A percentile compares a stretch with the other conserved stretches of the same genome.
These are phyloP conservation scores for Eupithecia subumbrata DNA, from an alignment of 2,888 invertebrate genomes.

Conservation along the genomic window DNA sequence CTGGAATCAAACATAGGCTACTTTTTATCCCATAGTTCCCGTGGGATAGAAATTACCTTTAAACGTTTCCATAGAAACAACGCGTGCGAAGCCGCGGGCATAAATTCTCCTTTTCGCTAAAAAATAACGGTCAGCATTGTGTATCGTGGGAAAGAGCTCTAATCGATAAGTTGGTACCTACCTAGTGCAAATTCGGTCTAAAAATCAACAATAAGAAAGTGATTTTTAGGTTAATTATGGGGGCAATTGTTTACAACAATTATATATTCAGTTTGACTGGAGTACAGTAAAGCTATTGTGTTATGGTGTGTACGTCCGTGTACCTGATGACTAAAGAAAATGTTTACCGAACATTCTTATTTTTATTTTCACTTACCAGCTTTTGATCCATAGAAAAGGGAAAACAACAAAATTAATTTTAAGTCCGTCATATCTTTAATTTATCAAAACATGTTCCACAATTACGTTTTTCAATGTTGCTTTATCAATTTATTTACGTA, in stretches of 20 bases:
- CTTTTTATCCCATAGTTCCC: too few species aligned
- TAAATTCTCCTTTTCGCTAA: too few species aligned
- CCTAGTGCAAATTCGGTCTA: too few species aligned
- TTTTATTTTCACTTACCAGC: conserved; percentile 19
- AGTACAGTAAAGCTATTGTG: neutral
- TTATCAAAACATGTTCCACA: neutral
- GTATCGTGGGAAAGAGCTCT: too few species aligned
- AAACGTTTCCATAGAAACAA: too few species aligned
- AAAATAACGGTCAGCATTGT: too few species aligned
- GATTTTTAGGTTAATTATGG: neutral
- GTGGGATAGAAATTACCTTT: too few species aligned
- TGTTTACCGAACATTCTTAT: neutral
- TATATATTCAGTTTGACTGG: neutral
- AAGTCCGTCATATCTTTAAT: conserved; percentile 1
- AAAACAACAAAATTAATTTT: conserved; percentile 16
- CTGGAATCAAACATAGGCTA: too few species aligned
- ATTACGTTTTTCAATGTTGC: conserved; percentile 25
- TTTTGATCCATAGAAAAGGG: neutral
- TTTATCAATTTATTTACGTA: neutral
- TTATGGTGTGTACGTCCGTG: neutral
- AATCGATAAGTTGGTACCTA: too few species aligned
- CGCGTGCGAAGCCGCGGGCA: too few species aligned
- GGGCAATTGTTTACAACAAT: neutral
- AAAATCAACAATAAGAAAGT: neutral
- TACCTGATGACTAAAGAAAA: neutral